A percentile compares a stretch with the other conserved stretches of the same genome.
Evolutionary conservation across 2,888 invertebrate species (phyloP).

Genomic region (Amblyjoppa proteus): DNA sequence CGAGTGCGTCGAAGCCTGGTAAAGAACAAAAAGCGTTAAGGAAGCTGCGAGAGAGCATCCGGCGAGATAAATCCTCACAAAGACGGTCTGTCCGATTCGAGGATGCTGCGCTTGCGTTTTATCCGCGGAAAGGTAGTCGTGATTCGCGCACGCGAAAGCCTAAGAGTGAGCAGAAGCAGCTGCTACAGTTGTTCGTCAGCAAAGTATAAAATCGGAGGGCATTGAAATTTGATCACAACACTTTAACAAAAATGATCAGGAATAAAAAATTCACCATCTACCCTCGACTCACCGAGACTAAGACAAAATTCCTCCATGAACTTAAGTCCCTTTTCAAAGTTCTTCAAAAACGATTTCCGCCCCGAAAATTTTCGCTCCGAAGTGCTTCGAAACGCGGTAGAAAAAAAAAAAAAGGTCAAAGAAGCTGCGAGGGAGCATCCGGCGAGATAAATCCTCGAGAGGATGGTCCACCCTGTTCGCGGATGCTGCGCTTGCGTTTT

Average conservation of each 20-base stretch:
- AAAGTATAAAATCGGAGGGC: background rate
- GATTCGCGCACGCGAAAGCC: background rate
- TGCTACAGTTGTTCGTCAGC: background rate
- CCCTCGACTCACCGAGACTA: background rate
- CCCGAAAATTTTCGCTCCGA: background rate
- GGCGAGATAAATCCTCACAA: background rate
- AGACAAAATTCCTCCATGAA: background rate
- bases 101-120: background rate
- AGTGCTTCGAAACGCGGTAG: background rate
- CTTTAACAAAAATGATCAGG: background rate
- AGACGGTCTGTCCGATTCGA: background rate
- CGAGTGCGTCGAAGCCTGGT: background rate
- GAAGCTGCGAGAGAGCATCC: background rate
- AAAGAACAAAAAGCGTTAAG: background rate
- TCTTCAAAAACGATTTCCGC: background rate
- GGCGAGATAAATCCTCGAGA: background rate
- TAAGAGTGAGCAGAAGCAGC: background rate
- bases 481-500: background rate
- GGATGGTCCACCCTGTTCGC: background rate
- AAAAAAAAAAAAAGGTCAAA: background rate
- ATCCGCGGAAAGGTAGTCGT: background rate
- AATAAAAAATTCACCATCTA: background rate
- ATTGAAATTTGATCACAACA: background rate
- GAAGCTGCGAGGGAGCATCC: conserved; percentile 1
- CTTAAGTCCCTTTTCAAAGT: background rate